Base-by-base conservation (phyloP, 2,888 invertebrate genomes). In the Diplazon laetatorius region DNA sequence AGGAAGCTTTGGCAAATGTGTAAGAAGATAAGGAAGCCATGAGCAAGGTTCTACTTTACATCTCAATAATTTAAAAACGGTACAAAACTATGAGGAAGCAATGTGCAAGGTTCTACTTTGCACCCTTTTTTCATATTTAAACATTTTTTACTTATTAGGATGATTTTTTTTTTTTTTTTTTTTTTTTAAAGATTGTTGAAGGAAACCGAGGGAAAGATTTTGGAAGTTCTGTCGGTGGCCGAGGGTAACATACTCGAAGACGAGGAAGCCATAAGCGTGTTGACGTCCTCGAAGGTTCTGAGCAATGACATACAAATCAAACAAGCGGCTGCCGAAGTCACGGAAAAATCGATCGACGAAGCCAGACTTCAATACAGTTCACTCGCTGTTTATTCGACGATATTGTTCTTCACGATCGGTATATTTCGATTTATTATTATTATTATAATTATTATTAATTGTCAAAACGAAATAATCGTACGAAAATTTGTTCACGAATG, bases 291-390 rank as follows among this genome's bases (percentile, higher is more conserved):
- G 0, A 98, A 98, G 91, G 93, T 94, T 8, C 93, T 98, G 66
- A 95, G 98, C 0, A 97, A 98, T 90, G 98, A 98, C 88, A 98
- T 98, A 72, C 95, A 95, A 85, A 95, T 96, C 80, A 98, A 98
- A 90, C 98, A 98, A 91, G 94, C 95, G 72, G 94, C 96, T 22
- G 97, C 98, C 0, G 96, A 96, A 92, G 94, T 95, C 44, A 98
- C 98, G 0, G 98, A 98, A 89, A 94, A 95, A 88, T 96, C 96
- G 84, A 98, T 99, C 79, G 97, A 98, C 88, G 93, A 93, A 16
- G 96, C 96, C 0, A 94, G 98, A 82, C 92, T 95, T 82, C 96
- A 95, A 78, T 99, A 99, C 88, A 95, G 95, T n/a, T 96, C 97
- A 0, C 97, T 98, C 65, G 97, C 98, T 0, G 94, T 94, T 18